Evolutionary conservation across 2,113 vertebrate genomes (phyloP), one percentile per base, ranked within the genome.

Genomic region (Siphamia tubifer): DNA sequence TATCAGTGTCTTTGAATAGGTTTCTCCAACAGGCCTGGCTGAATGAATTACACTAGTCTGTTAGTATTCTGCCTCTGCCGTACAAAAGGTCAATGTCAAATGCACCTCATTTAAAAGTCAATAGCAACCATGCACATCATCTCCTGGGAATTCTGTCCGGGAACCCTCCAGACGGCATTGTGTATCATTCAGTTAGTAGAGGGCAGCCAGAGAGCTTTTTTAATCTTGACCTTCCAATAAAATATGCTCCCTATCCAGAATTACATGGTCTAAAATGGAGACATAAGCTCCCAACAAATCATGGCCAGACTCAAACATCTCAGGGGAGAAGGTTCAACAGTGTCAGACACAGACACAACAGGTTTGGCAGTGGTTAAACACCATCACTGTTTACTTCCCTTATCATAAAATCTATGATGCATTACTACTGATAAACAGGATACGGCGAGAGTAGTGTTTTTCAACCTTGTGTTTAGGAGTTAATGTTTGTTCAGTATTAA

Each of bases 81-180:
- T 82, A 88, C 81, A 79, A 90, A 91, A 92, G 91, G 87, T 90
- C 91, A 91, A 92, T 90, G 88, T 92, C 87, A 91, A 90, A 90
- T 83, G 86, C 77, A 86, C 79, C 89, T 90, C 89, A 91, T 91
- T 90, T 93, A 89, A 91, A 92, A 93, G 91, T 91, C 91, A 93
- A 90, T 91, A 89, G 87, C 83, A 8, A 68, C 81, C 75, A 65
- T 77, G 81, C 86, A 87, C 86, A 90, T 91, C 84, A 87, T 91
- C 89, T 90, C 87, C 88, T 83, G 90, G 87, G 89, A 87, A 88
- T 89, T 86, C 74, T 68, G 81, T 79, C 44, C 68, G 56, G 79
- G 85, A 86, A 65, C 58, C 84, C 70, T 88, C 81, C 85, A 89
- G 85, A 83, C 88, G 72, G 79, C 84, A 87, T 88, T 90, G 85